phyloP scores from a whole-genome alignment of 1,140 invertebrate genomes.

The Euura lappo region DNA sequence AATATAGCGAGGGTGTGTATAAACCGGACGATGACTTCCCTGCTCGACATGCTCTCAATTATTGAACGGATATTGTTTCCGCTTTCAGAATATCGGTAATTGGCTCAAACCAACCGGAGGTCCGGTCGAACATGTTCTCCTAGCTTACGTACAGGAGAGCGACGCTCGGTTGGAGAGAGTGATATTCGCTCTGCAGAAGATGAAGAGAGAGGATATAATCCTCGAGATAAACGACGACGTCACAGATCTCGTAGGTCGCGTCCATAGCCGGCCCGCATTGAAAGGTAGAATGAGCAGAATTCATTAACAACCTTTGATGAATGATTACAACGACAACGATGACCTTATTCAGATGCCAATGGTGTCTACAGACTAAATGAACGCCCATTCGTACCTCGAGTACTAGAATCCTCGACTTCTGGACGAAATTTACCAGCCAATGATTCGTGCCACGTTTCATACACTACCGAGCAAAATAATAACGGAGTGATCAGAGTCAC shows the following conservation, averaged over 20 bases:
- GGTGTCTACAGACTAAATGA: no score
- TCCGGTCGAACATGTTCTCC: conserved; percentile 48
- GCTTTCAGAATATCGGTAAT: conserved; percentile 45
- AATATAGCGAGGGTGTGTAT: conserved; percentile 44
- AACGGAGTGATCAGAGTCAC: no score
- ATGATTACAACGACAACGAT: no score
- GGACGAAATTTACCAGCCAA: no score
- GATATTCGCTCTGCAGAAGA: conserved; percentile 35
- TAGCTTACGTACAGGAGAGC: conserved; percentile 40
- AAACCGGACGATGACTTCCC: background rate
- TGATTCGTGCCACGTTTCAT: no score
- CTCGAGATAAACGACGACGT: conserved; percentile 38
- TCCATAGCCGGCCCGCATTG: no score
- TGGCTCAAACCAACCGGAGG: conserved; percentile 47
- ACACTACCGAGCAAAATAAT: no score
- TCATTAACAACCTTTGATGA: no score
- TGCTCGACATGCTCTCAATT: background rate
- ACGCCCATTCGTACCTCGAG: no score
- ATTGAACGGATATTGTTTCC: conserved; percentile 9
- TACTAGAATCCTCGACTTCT: no score
- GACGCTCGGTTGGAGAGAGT: conserved; percentile 46
- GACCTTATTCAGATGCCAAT: no score
- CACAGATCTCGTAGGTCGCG: conserved; percentile 27
- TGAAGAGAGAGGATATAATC: conserved; percentile 44
- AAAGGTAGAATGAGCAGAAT: no score